Evolutionary conservation across 2,888 invertebrate species (phyloP), one percentile per base, ranked within the genome.

Genomic region (Carcina quercana): DNA sequence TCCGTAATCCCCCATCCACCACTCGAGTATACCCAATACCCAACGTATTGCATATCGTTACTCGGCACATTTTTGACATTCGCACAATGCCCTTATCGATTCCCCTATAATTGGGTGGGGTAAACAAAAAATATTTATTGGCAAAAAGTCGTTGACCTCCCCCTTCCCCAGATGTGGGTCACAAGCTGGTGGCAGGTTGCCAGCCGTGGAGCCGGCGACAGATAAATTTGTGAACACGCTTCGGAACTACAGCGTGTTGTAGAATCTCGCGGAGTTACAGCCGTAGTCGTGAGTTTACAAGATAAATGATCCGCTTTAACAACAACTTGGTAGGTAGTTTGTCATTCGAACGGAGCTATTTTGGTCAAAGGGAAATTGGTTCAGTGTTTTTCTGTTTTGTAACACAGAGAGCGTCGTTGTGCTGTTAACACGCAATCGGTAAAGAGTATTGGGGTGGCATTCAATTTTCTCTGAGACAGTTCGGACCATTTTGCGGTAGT

Each of bases 91-190:
- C 32, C 8, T 20, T 10, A 20, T 8, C n/a, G 20, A 10, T n/a
- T 20, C 34, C 31, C 19, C 15, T 28, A 47, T 47, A 49, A 55
- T 49, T 53, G 54, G 47, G 38, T 43, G 46, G 43, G 42, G 56
- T 61, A 58, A 62, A 65, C 56, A 60, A 65, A 63, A 64, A 59
- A 53, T 56, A 58, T 57, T 60, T 63, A 59, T 64, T 54, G 47
- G 43, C 38, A 38, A 37, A 35, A 38, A 62, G 49, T 30, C 53
- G 38, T 47, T 49, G 53, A 60, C 58, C 63, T 12, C 10, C 20
- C 20, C 3, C n/a, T 10, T 20, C n/a, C 43, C 38, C 12, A 30
- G 19, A 59, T 51, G 38, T 59, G 43, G 62, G 63, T 58, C 63
- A 47, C 45, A 47, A 46, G 45, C 42, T 36, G 32, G 32, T 54